Percentiles rank a stretch among this genome's conserved stretches.
Evolutionary conservation across 2,888 invertebrate species (phyloP).

Genomic region (Scaptomyza parva): DNA sequence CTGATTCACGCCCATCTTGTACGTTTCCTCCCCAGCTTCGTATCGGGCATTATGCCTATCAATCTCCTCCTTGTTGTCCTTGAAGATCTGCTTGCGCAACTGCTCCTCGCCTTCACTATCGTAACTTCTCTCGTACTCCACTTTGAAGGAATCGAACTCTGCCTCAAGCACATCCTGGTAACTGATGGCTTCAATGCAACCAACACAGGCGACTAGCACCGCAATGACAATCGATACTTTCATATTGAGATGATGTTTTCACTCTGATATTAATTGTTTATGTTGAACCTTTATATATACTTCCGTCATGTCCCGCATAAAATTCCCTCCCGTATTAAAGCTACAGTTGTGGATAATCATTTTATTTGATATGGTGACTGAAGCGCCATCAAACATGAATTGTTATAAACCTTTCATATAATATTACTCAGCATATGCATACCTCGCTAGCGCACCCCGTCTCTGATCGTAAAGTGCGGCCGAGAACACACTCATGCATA

Average conservation of each 20-base stretch:
- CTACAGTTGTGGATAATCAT: no score
- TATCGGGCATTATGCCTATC: slow-evolving; percentile 92
- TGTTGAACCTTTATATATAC: background rate
- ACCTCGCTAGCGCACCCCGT: no score
- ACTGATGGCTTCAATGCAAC: slow-evolving; percentile 1
- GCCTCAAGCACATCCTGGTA: slow-evolving; percentile 2
- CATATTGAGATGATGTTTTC: slow-evolving; percentile 2
- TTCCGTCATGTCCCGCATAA: slow-evolving; percentile 1
- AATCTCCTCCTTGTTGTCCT: slow-evolving; percentile 93
- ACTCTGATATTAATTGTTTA: background rate
- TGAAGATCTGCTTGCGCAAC: slow-evolving; percentile 93
- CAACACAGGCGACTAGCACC: slow-evolving; percentile 2
- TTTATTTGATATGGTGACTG: no score
- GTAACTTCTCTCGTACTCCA: slow-evolving; percentile 88
- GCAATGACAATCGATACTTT: slow-evolving; percentile 2
- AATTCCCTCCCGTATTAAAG: no score
- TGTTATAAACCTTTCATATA: no score
- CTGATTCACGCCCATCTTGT: slow-evolving; percentile 90
- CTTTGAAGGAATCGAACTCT: slow-evolving; percentile 75
- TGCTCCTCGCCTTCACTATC: slow-evolving; percentile 90
- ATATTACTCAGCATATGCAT: no score
- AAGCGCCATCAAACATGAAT: no score
- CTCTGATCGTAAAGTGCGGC: no score
- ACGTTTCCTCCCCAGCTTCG: slow-evolving; percentile 88
- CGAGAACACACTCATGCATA: no score